A percentile compares a stretch with the other conserved stretches of the same genome.
phyloP scores from a whole-genome alignment of 2,797 vertebrate species.

The Okamejei kenojei region DNA sequence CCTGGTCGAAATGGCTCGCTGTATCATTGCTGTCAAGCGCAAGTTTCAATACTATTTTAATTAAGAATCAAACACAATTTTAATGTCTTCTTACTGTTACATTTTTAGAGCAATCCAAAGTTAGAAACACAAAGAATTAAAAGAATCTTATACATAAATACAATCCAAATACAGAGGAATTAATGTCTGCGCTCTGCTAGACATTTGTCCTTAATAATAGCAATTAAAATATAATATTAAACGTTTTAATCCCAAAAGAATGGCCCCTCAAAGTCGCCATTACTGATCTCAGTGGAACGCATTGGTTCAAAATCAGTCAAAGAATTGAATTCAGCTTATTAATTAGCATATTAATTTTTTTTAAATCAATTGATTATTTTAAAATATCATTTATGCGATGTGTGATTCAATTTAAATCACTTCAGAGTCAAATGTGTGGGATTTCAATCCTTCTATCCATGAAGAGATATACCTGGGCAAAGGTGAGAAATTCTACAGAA shows the following conservation, averaged over 20 bases:
- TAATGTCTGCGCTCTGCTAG: background rate
- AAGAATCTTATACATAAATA: background rate
- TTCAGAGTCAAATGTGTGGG: too few relatives aligned
- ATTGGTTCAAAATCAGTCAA: slow-evolving; percentile 17
- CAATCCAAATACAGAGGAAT: background rate
- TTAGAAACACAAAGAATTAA: background rate
- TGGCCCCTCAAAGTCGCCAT: background rate
- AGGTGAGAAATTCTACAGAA: too few relatives aligned
- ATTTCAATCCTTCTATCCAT: too few relatives aligned
- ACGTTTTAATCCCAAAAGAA: background rate
- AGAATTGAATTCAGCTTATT: background rate
- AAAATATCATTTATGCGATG: too few relatives aligned
- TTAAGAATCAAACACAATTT: background rate
- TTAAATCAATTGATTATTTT: background rate
- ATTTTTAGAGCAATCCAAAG: slow-evolving; percentile 3
- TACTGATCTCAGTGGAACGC: background rate
- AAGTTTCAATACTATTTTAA: background rate
- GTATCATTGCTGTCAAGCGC: background rate
- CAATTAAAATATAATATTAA: background rate
- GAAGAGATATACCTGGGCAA: too few relatives aligned
- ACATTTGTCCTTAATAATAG: background rate
- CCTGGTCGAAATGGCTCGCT: background rate
- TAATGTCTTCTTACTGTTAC: background rate
- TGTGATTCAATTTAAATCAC: too few relatives aligned
- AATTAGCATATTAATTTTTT: too few relatives aligned